Conservation (phyloP, 1,140 invertebrate species). For the Drosophila sproati region DNA sequence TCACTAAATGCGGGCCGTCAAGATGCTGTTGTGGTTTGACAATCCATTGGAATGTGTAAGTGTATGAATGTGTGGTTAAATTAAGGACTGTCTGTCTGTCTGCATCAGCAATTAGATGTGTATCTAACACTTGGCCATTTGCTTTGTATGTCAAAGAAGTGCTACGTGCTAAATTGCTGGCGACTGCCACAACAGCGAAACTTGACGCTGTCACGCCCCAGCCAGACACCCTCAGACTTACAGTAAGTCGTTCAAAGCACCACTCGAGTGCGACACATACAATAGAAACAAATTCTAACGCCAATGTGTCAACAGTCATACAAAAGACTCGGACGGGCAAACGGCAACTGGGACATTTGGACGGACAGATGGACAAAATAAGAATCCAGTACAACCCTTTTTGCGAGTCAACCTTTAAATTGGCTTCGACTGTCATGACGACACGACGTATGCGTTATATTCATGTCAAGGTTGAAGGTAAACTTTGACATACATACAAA, state of each 20-base stretch:
- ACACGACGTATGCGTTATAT: constrained; percentile 76
- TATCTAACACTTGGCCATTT: constrained; percentile 56
- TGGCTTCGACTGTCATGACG: constrained; percentile 34
- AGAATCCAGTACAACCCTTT: constrained; percentile 63
- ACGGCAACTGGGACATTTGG: constrained; percentile 3
- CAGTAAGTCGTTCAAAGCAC: constrained; percentile 37
- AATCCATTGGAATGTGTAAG: constrained; percentile 6
- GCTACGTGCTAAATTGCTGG: constrained; percentile 49
- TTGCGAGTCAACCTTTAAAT: neutral
- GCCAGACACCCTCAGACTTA: constrained; percentile 30
- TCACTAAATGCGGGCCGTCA: constrained; percentile 6
- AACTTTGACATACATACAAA: constrained; percentile 54
- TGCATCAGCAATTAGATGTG: constrained; percentile 46
- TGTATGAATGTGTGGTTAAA: constrained; percentile 8
- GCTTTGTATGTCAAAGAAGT: constrained; percentile 29
- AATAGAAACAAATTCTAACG: constrained; percentile 46
- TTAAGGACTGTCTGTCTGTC: constrained; percentile 19
- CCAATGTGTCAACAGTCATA: constrained; percentile 64
- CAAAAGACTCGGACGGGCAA: constrained; percentile 12
- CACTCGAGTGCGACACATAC: constrained; percentile 52
- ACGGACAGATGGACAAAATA: constrained; percentile 19
- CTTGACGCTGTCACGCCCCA: constrained; percentile 41
- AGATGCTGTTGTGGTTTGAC: constrained; percentile 6
- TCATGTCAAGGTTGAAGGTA: constrained; percentile 34
- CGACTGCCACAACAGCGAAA: constrained; percentile 25